Percentiles rank a stretch among this genome's conserved stretches.
Conservation (phyloP, 53 echinoderm and acorn worm species). For the Zoroaster sp. region DNA sequence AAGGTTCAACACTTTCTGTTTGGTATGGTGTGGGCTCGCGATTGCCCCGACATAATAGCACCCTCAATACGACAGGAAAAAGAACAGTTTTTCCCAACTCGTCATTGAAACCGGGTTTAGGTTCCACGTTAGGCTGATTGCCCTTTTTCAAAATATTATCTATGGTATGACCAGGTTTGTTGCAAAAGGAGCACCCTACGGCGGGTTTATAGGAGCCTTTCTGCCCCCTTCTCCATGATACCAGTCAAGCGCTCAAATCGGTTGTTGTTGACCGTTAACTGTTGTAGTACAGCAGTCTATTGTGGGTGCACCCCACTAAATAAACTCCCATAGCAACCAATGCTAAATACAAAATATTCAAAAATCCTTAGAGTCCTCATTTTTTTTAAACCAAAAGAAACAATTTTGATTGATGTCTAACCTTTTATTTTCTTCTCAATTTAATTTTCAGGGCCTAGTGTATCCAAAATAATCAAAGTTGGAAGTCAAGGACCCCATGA, state of each 20-base stretch:
- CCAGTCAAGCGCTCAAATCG: background rate
- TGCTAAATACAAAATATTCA: too few relatives aligned
- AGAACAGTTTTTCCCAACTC: background rate
- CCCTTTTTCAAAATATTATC: background rate
- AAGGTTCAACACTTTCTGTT: background rate
- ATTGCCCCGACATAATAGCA: background rate
- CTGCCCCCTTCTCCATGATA: background rate
- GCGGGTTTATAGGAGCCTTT: background rate
- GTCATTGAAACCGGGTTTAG: background rate
- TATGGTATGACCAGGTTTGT: background rate
- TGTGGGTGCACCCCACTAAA: too few relatives aligned
- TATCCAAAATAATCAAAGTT: too few relatives aligned
- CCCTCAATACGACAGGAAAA: conserved; percentile 27
- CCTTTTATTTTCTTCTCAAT: too few relatives aligned
- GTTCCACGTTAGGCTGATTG: background rate
- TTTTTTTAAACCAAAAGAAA: too few relatives aligned
- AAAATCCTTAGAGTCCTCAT: too few relatives aligned
- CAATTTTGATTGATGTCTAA: too few relatives aligned
- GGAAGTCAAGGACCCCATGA: too few relatives aligned
- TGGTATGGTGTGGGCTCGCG: background rate
- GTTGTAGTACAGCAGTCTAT: background rate
- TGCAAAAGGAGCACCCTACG: conserved; percentile 1
- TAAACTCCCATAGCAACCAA: too few relatives aligned
- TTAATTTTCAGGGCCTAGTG: too few relatives aligned
- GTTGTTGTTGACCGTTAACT: background rate